A percentile compares a stretch with the other conserved stretches of the same genome.
phyloP scores from a whole-genome alignment of 2,888 invertebrate genomes.

The Hirtodrosophila alboralis region DNA sequence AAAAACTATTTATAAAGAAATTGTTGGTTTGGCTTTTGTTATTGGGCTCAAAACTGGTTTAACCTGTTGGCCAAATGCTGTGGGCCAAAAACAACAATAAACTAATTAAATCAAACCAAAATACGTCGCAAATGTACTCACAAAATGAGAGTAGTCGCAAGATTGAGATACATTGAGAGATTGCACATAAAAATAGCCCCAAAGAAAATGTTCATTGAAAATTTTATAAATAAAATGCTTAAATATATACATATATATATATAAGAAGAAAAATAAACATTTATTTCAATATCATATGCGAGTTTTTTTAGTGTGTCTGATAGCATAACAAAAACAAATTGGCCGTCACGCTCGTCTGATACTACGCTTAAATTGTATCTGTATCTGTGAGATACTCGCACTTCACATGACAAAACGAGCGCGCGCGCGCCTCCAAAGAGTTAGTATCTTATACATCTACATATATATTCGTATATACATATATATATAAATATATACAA shows the following conservation, averaged over 20 bases:
- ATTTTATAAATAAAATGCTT: constrained; percentile 60
- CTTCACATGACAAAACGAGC: constrained; percentile 21
- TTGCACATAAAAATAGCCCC: constrained; percentile 42
- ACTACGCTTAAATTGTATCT: background rate
- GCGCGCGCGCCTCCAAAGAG: constrained; percentile 8
- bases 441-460: constrained; percentile 2
- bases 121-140: constrained; percentile 64
- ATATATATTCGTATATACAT: background rate
- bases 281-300: constrained; percentile 55
- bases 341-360: constrained; percentile 15
- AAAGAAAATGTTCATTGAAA: constrained; percentile 48
- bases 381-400: constrained; percentile 19
- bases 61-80: constrained; percentile 54
- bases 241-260: constrained; percentile 12
- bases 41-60: constrained; percentile 54
- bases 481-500: background rate
- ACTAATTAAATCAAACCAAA: constrained; percentile 72
- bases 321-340: constrained; percentile 17
- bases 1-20: constrained; percentile 57
- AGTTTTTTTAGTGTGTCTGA: constrained; percentile 32
- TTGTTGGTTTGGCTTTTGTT: constrained; percentile 18
- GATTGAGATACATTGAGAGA: constrained; percentile 1
- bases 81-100: constrained; percentile 61
- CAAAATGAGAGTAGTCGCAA: constrained; percentile 10
- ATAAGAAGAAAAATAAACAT: constrained; percentile 12